phyloP scores from a whole-genome alignment of 2,888 invertebrate genomes.

The Nephrocerus scutellatus region DNA sequence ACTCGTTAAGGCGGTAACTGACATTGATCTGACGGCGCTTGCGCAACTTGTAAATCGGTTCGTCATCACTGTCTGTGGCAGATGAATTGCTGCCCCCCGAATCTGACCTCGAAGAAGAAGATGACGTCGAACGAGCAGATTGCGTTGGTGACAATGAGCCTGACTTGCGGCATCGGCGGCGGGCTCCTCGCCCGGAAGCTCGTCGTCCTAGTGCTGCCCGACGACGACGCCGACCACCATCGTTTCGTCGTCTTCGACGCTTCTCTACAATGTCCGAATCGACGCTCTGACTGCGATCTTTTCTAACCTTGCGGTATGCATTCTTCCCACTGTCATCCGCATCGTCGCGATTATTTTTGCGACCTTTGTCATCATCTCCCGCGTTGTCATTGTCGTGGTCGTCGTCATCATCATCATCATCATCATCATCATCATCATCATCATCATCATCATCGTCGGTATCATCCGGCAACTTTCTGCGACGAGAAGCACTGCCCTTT shows the following conservation, averaged over 20 bases:
- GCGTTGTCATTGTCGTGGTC: conserved; percentile 25
- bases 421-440: conserved; percentile 7
- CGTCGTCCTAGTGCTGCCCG: conserved; percentile 24
- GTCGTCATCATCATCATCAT: conserved; percentile 16
- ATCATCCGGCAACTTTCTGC: background rate
- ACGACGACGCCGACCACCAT: conserved; percentile 34
- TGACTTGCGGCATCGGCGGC: conserved; percentile 26
- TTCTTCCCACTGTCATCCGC: conserved; percentile 31
- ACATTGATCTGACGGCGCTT: conserved; percentile 74
- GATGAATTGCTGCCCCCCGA: conserved; percentile 26
- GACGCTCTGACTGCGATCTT: too few relatives aligned
- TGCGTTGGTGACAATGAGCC: conserved; percentile 31
- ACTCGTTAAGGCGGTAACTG: conserved; percentile 83
- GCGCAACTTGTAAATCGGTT: conserved; percentile 77
- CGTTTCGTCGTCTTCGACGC: conserved; percentile 18
- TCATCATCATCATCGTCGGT: conserved; percentile 18
- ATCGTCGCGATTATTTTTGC: conserved; percentile 12
- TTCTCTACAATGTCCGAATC: conserved; percentile 36
- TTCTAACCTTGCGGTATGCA: too few relatives aligned
- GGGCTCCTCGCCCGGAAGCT: conserved; percentile 24
- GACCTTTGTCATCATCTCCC: conserved; percentile 27
- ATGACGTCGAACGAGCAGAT: conserved; percentile 25
- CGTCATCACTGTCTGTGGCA: conserved; percentile 51
- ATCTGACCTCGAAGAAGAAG: conserved; percentile 25
- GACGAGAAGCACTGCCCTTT: background rate